Evolutionary conservation across 2,113 vertebrate species (phyloP).

Genomic region (Xiphias gladius): DNA sequence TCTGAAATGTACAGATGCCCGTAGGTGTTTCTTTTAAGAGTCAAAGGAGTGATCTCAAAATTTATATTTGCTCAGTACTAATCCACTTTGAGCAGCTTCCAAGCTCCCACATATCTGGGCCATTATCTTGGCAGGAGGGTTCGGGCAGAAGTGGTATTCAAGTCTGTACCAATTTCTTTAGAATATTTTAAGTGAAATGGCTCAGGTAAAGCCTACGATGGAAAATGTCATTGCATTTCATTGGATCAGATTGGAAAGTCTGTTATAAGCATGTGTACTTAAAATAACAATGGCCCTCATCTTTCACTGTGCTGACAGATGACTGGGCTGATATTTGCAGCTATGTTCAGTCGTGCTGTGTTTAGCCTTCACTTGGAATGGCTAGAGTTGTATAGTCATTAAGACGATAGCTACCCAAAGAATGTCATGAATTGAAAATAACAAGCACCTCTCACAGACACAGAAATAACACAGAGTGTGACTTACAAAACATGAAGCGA

Average conservation of each 20-base stretch:
- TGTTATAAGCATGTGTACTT: conserved; percentile 52
- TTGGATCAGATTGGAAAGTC: conserved; percentile 65
- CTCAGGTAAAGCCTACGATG: conserved; percentile 65
- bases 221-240: conserved; percentile 66
- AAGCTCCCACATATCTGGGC: conserved; percentile 68
- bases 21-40: conserved; percentile 65
- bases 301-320: conserved; percentile 61
- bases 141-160: conserved; percentile 56
- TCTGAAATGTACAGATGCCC: neutral
- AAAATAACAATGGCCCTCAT: conserved; percentile 73
- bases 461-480: conserved; percentile 41
- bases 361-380: conserved; percentile 50
- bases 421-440: conserved; percentile 61
- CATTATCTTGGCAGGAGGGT: conserved; percentile 55
- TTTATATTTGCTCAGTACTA: conserved; percentile 68
- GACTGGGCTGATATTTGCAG: conserved; percentile 64
- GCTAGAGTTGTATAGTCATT: conserved; percentile 49
- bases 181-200: conserved; percentile 55
- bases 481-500: conserved; percentile 20
- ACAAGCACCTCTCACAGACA: conserved; percentile 55
- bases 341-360: conserved; percentile 44
- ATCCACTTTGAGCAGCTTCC: conserved; percentile 72
- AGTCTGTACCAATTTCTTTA: conserved; percentile 44
- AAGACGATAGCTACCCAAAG: conserved; percentile 43
- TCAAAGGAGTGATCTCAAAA: conserved; percentile 55